These are phyloP conservation scores for Pleuronectes platessa DNA, from an alignment of 2,113 vertebrate species.

Conservation along the genomic window DNA sequence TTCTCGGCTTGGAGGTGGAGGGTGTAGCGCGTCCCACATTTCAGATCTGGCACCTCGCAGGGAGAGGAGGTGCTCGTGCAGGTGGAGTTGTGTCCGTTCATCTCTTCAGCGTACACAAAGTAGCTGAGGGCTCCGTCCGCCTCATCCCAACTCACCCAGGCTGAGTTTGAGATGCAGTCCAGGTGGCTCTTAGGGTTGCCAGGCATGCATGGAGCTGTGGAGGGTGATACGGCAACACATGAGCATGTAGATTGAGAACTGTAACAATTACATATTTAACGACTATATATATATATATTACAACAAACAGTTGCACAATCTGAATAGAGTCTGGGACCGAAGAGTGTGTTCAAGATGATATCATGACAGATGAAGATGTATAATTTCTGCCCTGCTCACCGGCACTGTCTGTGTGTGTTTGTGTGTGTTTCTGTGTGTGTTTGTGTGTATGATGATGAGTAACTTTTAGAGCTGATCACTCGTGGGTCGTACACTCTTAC, in stretches of 20 bases:
- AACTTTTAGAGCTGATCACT: too few species aligned
- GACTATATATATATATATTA: background rate
- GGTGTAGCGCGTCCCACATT: slow-evolving; percentile 78
- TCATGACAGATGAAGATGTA: too few species aligned
- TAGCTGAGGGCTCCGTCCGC: slow-evolving; percentile 68
- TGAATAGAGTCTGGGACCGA: too few species aligned
- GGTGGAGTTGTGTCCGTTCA: slow-evolving; percentile 55
- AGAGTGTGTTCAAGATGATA: too few species aligned
- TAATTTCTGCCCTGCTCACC: too few species aligned
- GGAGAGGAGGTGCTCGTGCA: slow-evolving; percentile 55
- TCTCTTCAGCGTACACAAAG: slow-evolving; percentile 57
- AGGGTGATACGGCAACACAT: background rate
- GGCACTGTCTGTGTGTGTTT: too few species aligned
- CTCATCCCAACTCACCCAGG: slow-evolving; percentile 73
- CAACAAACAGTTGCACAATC: too few species aligned
- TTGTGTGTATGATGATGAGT: too few species aligned
- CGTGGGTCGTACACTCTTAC: too few species aligned
- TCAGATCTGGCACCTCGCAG: slow-evolving; percentile 73
- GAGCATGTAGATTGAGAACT: background rate
- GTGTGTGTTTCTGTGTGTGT: too few species aligned
- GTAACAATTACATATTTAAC: background rate
- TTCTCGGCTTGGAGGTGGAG: slow-evolving; percentile 74
- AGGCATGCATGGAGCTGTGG: slow-evolving; percentile 80
- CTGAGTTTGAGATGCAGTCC: slow-evolving; percentile 79
- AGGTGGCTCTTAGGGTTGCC: slow-evolving; percentile 54